Evolutionary conservation across 2,888 invertebrate species (phyloP).

Genomic region (Aphrophora alni): DNA sequence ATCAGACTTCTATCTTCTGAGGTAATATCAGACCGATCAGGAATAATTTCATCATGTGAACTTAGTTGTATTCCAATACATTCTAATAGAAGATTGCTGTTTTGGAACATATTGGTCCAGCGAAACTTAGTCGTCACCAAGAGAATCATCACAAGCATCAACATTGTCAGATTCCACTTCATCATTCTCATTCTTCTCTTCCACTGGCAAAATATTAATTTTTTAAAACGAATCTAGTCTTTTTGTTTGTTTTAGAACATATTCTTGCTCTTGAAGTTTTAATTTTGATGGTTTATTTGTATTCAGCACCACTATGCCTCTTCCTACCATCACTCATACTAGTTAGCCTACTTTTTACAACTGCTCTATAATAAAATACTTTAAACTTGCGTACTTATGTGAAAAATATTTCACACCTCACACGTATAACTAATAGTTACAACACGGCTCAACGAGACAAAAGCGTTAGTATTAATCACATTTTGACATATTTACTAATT

Average conservation of each 20-base stretch:
- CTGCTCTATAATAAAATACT: background rate
- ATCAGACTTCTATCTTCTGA: no score
- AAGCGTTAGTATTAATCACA: no score
- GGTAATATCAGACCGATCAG: no score
- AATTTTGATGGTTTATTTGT: slow-evolving; percentile 12
- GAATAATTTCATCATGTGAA: background rate
- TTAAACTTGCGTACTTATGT: background rate
- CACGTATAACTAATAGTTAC: no score
- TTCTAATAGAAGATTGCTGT: background rate
- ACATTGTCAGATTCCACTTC: background rate
- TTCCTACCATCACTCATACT: slow-evolving; percentile 19
- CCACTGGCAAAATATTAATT: background rate
- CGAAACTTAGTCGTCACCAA: slow-evolving; percentile 9
- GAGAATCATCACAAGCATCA: background rate
- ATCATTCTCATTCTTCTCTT: background rate
- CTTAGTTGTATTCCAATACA: background rate
- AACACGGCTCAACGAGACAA: no score
- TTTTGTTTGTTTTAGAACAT: slow-evolving; percentile 26
- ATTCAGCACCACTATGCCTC: slow-evolving; percentile 25
- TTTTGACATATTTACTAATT: no score
- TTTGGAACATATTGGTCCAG: slow-evolving; percentile 6
- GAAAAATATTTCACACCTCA: no score
- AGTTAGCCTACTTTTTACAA: background rate
- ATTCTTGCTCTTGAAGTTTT: slow-evolving; percentile 29
- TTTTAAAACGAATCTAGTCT: background rate